Percentiles rank a stretch among this genome's conserved stretches.
Conservation (phyloP, 23 tunicate species). For the Phallusia fumigata region DNA sequence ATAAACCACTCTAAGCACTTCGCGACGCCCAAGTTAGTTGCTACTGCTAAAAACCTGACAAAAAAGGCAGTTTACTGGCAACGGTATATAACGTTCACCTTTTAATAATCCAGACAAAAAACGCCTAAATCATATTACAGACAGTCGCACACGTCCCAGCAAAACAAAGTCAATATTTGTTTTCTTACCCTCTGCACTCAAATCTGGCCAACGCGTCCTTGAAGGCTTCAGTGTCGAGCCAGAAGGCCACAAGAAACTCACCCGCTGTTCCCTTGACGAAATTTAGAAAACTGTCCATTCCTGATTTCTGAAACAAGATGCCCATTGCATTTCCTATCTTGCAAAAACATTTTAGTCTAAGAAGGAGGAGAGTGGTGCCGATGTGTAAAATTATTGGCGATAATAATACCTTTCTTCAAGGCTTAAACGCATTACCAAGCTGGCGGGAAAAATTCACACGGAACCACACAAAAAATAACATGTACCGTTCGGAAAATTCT, state of each 20-base stretch:
- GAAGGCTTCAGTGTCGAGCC: constrained; percentile 90
- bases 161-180: not conserved
- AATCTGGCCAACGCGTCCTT: constrained; percentile 47
- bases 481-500: constrained; percentile 64
- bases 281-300: constrained; percentile 75
- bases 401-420: too few relatives aligned
- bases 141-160: not conserved
- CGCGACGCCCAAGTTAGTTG: too few relatives aligned
- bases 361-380: too few relatives aligned
- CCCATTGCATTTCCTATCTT: too few relatives aligned
- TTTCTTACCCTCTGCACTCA: constrained; percentile 20
- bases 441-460: too few relatives aligned
- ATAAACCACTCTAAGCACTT: too few relatives aligned
- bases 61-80: too few relatives aligned
- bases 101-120: not conserved
- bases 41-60: too few relatives aligned
- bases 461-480: not conserved
- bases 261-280: constrained; percentile 75
- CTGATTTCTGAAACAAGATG: constrained; percentile 57
- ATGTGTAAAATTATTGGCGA: too few relatives aligned
- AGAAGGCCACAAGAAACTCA: constrained; percentile 53
- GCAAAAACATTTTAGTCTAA: too few relatives aligned
- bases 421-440: too few relatives aligned
- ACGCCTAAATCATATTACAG: not conserved
- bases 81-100: too few relatives aligned